Base-by-base conservation (phyloP, 92 coral and sea anemone genomes). In the Epizoanthus fatuus region DNA sequence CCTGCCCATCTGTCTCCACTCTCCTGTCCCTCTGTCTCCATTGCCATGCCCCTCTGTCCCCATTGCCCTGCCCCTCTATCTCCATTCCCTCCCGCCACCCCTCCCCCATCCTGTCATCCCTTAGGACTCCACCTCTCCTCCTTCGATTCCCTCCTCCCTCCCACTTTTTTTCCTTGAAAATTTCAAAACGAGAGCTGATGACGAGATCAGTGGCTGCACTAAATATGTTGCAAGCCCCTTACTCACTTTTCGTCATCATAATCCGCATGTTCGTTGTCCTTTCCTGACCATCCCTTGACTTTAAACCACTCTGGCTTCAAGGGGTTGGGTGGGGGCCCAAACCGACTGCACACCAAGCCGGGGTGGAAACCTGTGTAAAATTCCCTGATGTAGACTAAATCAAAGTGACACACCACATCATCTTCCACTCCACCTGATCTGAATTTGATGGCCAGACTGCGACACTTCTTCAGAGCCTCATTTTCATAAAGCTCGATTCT, bases 201-300 rank as follows among this genome's bases (percentile, higher is more conserved):
- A 1, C 2, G 1, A 29, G 35, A 29, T 29, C 32, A 29, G 32
- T 29, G 32, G 32, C 32, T 6, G 49, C 49, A 44, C 7, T 44
- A 44, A 44, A 44, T 44, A 1, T 44, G 49, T 44, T 4, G 8
- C 7, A 44, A 44, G 49, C 7, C 0, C 49, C 9, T 5, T 53
- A 74, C 80, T 74, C 66, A 74, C 80, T 74, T 74, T 55, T 74
- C 80, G 55, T 74, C 80, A 74, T 74, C 80, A 15, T 74, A 74
- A n/a, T 16, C 79, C 15, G 14, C 79, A 52, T 52, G 49, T 73
- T 73, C 65, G 11, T 55, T 20, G 14, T 55, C 66, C 14, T 14
- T 74, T 35, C 80, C 80, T 0, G 80, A 55, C 29, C 64, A 74
- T 11, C 64, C 65, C 51, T 74, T 55, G 51, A 35, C 80, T 52